Conservation (phyloP, 2,113 vertebrate species). For the Sinocyclocheilus maitianheensis region DNA sequence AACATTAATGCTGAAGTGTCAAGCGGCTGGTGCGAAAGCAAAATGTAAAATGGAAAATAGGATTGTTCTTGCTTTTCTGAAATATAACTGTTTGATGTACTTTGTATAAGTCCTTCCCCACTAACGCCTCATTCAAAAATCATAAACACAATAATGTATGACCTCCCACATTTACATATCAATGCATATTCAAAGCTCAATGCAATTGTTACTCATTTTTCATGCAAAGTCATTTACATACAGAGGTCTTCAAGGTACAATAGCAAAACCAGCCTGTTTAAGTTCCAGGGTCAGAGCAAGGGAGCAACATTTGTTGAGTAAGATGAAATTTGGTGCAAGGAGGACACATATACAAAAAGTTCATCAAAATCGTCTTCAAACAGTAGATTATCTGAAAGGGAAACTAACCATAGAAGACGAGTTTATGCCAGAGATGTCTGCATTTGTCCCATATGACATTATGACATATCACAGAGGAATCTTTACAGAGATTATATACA, state of each 20-base stretch:
- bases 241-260: not conserved
- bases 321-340: not conserved
- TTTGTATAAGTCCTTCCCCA: not conserved
- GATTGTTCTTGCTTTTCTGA: not conserved
- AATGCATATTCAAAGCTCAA: not conserved
- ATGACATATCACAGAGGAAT: no score
- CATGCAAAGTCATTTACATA: not conserved
- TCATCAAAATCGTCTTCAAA: not conserved
- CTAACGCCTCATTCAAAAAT: not conserved
- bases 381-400: not conserved
- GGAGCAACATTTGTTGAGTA: not conserved
- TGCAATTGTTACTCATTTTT: not conserved
- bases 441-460: not conserved
- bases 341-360: not conserved
- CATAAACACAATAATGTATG: not conserved
- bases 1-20: conserved; percentile 5
- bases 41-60: not conserved
- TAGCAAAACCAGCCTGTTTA: not conserved
- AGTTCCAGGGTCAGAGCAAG: not conserved
- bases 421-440: not conserved
- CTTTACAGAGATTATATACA: no score
- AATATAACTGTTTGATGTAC: not conserved
- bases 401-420: not conserved
- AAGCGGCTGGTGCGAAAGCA: not conserved
- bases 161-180: not conserved